phyloP scores from a whole-genome alignment of 1,140 invertebrate genomes.

The Nasonia giraulti region DNA sequence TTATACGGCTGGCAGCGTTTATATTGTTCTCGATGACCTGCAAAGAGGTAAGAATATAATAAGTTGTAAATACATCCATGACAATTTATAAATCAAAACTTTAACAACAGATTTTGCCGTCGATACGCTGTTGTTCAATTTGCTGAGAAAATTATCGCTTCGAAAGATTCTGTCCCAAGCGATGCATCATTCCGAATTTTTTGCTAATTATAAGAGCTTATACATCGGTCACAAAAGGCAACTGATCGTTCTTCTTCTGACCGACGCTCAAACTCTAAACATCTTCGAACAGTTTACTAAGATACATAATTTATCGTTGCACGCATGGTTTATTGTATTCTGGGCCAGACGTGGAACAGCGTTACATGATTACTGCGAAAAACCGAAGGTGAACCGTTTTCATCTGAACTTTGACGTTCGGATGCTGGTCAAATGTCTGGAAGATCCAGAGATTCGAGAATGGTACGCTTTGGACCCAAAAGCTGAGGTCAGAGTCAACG shows the following conservation, averaged over 20 bases:
- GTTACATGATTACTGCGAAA: not conserved
- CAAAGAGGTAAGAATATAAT: not conserved
- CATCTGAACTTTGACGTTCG: not conserved
- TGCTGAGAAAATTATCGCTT: not conserved
- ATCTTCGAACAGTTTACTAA: not conserved
- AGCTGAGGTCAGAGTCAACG: not conserved
- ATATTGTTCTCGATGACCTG: not conserved
- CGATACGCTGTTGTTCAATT: not conserved
- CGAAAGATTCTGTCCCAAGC: not conserved
- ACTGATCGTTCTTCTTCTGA: not conserved
- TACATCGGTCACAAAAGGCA: not conserved
- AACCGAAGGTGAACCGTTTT: not conserved
- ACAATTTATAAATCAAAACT: not conserved
- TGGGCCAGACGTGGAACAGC: not conserved
- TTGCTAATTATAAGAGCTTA: not conserved
- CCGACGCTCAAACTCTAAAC: not conserved
- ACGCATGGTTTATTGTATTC: not conserved
- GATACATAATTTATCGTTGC: not conserved
- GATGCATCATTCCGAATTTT: not conserved
- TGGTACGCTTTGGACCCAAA: not conserved
- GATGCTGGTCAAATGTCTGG: slow-evolving; percentile 6
- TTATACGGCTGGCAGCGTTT: not conserved
- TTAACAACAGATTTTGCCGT: not conserved
- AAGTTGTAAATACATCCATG: too few species aligned
- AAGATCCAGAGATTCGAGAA: not conserved